These are phyloP conservation scores for Mixornis gularis DNA, from an alignment of 2,113 vertebrate species.

Conservation along the genomic window DNA sequence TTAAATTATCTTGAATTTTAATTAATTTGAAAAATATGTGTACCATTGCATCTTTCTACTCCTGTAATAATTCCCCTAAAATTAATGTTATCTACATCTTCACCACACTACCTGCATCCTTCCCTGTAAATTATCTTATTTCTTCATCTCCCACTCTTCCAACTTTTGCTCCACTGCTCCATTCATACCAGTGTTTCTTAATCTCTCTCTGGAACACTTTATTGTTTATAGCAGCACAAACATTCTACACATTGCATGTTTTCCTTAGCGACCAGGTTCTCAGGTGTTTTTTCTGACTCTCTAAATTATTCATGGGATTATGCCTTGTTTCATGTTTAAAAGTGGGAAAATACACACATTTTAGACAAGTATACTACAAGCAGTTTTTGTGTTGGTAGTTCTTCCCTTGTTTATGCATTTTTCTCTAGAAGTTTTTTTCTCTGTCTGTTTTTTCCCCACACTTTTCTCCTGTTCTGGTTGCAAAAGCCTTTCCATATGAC, in stretches of 20 bases:
- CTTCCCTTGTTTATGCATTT: background rate
- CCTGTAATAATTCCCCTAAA: background rate
- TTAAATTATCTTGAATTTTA: background rate
- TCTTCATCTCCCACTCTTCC: background rate
- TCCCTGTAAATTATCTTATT: background rate
- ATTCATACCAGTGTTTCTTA: background rate
- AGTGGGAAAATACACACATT: background rate
- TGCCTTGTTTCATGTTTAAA: background rate
- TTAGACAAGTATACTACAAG: background rate
- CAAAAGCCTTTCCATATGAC: background rate
- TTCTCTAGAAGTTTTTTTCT: background rate
- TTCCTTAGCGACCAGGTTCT: background rate
- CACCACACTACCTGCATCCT: background rate
- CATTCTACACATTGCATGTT: background rate
- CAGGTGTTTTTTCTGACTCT: background rate
- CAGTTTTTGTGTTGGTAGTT: background rate
- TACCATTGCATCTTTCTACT: background rate
- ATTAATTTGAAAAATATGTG: background rate
- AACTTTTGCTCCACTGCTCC: background rate
- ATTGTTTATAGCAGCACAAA: background rate
- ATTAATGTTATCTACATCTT: background rate
- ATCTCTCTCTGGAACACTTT: background rate
- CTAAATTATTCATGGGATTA: background rate
- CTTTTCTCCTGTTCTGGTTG: background rate
- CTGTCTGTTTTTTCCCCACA: rapidly evolving